Conservation (phyloP, 2,113 vertebrate species). For the Oreochromis tanganicae region DNA sequence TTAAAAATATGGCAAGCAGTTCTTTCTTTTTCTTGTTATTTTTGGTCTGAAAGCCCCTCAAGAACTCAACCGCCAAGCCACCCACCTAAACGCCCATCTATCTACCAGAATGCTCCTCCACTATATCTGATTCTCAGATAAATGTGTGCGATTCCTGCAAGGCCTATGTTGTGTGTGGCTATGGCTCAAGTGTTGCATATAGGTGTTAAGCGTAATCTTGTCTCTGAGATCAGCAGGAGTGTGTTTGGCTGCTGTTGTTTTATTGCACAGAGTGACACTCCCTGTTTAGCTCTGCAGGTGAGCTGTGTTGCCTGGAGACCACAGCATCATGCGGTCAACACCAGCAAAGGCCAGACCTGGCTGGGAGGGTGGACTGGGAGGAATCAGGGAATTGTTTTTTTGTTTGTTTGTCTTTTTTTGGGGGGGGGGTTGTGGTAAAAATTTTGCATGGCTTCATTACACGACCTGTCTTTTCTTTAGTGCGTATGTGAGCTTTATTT, state of each 20-base stretch:
- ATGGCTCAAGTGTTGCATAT: background rate
- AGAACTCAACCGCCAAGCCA: constrained; percentile 2
- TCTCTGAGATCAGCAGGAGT: background rate
- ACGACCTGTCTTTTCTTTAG: background rate
- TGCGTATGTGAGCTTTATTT: background rate
- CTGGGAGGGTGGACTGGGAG: background rate
- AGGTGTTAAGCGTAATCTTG: background rate
- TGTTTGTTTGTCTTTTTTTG: background rate
- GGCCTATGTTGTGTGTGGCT: background rate
- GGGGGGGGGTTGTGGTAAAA: background rate
- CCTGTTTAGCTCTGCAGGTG: background rate
- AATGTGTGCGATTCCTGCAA: background rate
- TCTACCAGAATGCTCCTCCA: background rate
- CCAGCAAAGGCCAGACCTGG: background rate
- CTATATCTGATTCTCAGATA: background rate
- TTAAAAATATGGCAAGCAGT: constrained; percentile 26
- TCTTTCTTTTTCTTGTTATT: background rate
- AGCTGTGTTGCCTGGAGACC: constrained; percentile 32
- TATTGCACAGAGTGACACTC: background rate
- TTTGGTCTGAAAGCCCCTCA: background rate
- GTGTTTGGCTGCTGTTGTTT: background rate
- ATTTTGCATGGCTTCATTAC: background rate
- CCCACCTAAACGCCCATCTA: background rate
- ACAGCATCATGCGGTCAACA: background rate
- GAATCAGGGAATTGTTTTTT: background rate